These are phyloP conservation scores for Ornithorhynchus anatinus DNA, from an alignment of 2,113 vertebrate genomes.

Conservation along the genomic window DNA sequence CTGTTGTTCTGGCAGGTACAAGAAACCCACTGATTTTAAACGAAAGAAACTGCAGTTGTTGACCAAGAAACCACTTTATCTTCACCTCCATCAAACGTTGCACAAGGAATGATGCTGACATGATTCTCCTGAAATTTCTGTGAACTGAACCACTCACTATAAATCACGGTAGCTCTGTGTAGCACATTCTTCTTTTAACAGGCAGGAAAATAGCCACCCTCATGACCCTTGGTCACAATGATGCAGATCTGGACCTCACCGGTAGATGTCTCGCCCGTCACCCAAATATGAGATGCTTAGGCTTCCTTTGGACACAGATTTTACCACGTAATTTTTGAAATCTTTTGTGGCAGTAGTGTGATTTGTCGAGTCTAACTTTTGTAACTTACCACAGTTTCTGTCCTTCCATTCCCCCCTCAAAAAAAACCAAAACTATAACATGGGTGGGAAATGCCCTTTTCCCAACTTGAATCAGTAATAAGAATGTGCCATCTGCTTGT, in stretches of 20 bases:
- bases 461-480: slow-evolving; percentile 63
- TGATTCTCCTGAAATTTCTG: slow-evolving; percentile 35
- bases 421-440: not conserved
- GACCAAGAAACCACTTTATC: slow-evolving; percentile 98
- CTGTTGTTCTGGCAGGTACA: slow-evolving; percentile 84
- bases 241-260: slow-evolving; percentile 53
- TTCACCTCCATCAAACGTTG: slow-evolving; percentile 94
- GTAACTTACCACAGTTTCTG: slow-evolving; percentile 36
- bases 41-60: slow-evolving; percentile 97
- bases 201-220: slow-evolving; percentile 17
- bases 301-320: slow-evolving; percentile 56
- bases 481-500: slow-evolving; percentile 51
- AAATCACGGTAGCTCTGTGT: slow-evolving; percentile 49
- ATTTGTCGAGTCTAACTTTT: slow-evolving; percentile 41
- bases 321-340: slow-evolving; percentile 54
- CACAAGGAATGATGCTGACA: slow-evolving; percentile 86
- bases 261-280: slow-evolving; percentile 13
- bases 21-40: slow-evolving; percentile 99
- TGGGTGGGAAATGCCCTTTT: slow-evolving; percentile 31
- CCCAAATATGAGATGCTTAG: not conserved
- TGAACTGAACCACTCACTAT: slow-evolving; percentile 44
- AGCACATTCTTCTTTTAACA: slow-evolving; percentile 36
- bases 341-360: slow-evolving; percentile 51
- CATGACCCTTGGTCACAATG: slow-evolving; percentile 26
- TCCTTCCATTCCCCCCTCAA: slow-evolving; percentile 38